These are phyloP conservation scores for Girardia tigrina DNA, from an alignment of 2,888 invertebrate genomes.

Conservation along the genomic window DNA sequence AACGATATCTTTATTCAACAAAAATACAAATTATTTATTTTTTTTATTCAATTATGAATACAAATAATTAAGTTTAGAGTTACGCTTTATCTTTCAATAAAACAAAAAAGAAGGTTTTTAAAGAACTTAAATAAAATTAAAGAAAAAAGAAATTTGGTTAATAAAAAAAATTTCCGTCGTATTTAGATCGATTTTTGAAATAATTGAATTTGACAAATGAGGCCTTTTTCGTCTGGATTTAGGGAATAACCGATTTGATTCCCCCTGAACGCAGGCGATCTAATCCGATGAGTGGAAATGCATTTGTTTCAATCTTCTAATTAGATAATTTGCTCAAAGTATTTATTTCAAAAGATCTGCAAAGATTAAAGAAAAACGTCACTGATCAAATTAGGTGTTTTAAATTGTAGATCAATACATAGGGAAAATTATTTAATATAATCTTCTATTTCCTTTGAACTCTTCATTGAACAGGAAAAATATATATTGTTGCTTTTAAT, in stretches of 20 bases:
- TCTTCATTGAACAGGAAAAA: constrained; percentile 11
- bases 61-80: too few species aligned
- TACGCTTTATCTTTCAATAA: too few species aligned
- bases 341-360: constrained; percentile 23
- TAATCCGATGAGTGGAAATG: constrained; percentile 20
- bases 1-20: too few species aligned
- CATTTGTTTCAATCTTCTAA: constrained; percentile 20
- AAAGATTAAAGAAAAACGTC: constrained; percentile 20
- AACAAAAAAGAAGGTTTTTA: background rate
- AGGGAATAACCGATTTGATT: constrained; percentile 15
- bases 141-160: background rate
- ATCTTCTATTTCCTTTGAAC: background rate
- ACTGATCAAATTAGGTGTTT: constrained; percentile 17
- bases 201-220: constrained; percentile 23
- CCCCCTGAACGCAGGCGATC: background rate
- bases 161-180: background rate
- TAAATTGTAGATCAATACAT: constrained; percentile 12
- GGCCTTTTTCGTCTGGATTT: constrained; percentile 23
- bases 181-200: constrained; percentile 17
- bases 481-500: constrained; percentile 11
- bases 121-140: background rate
- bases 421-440: background rate
- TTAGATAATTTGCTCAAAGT: constrained; percentile 20
- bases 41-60: too few species aligned
- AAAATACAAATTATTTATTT: too few species aligned